Evolutionary conservation across 2,888 invertebrate species (phyloP).

Genomic region (Halocaridina rubra): DNA sequence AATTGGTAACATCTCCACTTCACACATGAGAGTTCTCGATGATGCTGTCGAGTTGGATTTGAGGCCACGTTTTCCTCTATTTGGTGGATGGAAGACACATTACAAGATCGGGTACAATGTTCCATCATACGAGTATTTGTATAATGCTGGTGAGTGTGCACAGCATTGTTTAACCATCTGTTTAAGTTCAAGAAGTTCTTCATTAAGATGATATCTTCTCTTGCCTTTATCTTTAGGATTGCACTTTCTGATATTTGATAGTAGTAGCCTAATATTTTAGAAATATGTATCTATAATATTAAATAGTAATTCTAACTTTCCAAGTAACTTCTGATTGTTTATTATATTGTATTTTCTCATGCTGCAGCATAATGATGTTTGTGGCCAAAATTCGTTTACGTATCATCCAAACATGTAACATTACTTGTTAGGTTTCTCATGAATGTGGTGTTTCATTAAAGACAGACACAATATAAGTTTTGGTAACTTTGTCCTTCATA

Average conservation of each 20-base stretch:
- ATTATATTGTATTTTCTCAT: too few relatives aligned
- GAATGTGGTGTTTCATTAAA: too few relatives aligned
- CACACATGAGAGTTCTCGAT: constrained; percentile 86
- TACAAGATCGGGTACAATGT: constrained; percentile 97
- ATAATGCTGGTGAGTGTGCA: constrained; percentile 74
- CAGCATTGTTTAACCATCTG: not conserved
- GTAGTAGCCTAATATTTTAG: too few relatives aligned
- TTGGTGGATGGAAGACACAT: constrained; percentile 98
- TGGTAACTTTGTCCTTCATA: too few relatives aligned
- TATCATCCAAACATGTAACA: too few relatives aligned
- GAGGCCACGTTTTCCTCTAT: constrained; percentile 95
- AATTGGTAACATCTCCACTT: constrained; percentile 99
- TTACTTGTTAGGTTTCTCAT: too few relatives aligned
- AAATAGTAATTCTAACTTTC: too few relatives aligned
- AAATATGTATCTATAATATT: too few relatives aligned
- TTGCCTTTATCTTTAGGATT: not conserved
- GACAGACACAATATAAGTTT: too few relatives aligned
- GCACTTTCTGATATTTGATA: not conserved
- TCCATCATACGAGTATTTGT: constrained; percentile 96
- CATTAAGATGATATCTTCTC: not conserved
- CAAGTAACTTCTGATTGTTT: too few relatives aligned
- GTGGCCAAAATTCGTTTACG: too few relatives aligned
- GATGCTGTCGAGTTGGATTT: constrained; percentile 95
- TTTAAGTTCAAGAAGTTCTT: not conserved
- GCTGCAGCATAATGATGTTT: too few relatives aligned